Evolutionary conservation across 2,113 vertebrate genomes (phyloP).

Genomic region (Zeus faber): DNA sequence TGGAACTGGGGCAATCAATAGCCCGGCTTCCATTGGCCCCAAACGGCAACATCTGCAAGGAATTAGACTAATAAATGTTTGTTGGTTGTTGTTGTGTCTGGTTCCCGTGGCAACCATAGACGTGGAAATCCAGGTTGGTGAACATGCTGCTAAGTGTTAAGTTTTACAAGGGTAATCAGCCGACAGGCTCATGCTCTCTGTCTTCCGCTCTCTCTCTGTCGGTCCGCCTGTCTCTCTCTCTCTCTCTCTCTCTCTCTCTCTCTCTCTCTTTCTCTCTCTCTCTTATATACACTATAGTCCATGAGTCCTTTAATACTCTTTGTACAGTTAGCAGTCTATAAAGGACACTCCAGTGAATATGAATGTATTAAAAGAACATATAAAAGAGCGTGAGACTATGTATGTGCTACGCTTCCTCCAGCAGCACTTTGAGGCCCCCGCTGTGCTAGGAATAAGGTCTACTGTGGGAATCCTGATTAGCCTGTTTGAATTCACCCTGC

Average conservation of each 20-base stretch:
- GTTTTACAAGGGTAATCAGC: conserved; percentile 63
- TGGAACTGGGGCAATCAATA: conserved; percentile 2
- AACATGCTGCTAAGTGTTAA: conserved; percentile 48
- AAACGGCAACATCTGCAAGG: conserved; percentile 40
- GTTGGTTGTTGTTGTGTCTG: conserved; percentile 69
- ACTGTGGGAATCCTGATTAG: conserved; percentile 37
- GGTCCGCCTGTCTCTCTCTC: background rate
- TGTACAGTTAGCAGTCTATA: too few relatives aligned
- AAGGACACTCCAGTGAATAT: too few relatives aligned
- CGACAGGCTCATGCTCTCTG: background rate
- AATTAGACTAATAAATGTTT: conserved; percentile 49
- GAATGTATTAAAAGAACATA: too few relatives aligned
- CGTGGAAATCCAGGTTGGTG: conserved; percentile 51
- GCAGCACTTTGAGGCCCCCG: conserved; percentile 23
- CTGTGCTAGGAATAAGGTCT: conserved; percentile 30
- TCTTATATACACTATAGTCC: background rate
- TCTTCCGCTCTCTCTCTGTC: background rate
- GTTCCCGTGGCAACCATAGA: conserved; percentile 56
- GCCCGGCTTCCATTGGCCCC: background rate
- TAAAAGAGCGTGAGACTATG: too few relatives aligned
- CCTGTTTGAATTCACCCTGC: conserved; percentile 38
- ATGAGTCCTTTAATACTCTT: too few relatives aligned
- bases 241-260: background rate
- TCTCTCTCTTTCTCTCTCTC: too few relatives aligned
- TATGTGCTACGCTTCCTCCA: too few relatives aligned